These are phyloP conservation scores for Manis crassicaudata DNA, from an alignment of 2,797 vertebrate genomes.

Conservation along the genomic window DNA sequence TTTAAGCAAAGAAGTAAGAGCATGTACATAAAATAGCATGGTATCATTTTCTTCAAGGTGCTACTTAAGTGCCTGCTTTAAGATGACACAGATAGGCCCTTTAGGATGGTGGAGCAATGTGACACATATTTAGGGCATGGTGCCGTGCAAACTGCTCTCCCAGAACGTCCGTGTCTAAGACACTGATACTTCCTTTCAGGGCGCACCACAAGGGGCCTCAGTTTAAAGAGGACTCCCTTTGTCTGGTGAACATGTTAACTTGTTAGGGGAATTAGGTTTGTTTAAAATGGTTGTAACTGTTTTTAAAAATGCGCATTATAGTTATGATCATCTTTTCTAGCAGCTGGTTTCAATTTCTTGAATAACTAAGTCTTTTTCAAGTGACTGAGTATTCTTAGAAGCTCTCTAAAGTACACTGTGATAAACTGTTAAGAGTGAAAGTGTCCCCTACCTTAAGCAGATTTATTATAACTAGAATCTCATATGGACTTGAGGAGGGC, in stretches of 20 bases:
- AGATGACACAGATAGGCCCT: not conserved
- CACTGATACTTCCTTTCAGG: not conserved
- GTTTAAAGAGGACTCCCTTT: not conserved
- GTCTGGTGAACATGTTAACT: not conserved
- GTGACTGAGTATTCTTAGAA: not conserved
- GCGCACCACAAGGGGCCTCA: not conserved
- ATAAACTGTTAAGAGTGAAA: not conserved
- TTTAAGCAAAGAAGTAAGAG: not conserved
- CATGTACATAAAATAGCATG: not conserved
- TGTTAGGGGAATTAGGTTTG: not conserved
- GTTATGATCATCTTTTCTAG: not conserved
- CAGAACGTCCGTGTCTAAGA: not conserved
- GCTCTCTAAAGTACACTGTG: not conserved
- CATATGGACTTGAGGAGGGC: not conserved
- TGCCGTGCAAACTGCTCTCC: not conserved
- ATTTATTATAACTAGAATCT: not conserved
- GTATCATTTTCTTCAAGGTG: not conserved
- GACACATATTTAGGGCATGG: not conserved
- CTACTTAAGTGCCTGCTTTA: not conserved
- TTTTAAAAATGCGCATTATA: not conserved
- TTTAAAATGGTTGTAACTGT: not conserved
- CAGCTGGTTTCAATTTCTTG: not conserved
- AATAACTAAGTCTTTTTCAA: constrained; percentile 1
- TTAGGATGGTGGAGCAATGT: not conserved
- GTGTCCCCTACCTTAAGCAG: not conserved